phyloP scores from a whole-genome alignment of 2,888 invertebrate genomes.

The Hyalella azteca region DNA sequence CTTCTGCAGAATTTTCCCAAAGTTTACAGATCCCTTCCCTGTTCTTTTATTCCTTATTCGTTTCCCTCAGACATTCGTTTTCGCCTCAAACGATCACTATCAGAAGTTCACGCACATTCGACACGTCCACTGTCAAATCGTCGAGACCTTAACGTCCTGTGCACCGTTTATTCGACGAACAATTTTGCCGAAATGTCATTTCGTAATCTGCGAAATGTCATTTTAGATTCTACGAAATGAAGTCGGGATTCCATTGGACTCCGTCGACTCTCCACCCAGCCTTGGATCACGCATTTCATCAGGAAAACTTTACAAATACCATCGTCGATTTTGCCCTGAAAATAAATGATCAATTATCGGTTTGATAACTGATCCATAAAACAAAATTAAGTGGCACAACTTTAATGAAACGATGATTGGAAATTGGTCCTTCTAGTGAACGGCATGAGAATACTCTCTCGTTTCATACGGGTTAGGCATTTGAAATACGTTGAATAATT shows the following conservation, averaged over 20 bases:
- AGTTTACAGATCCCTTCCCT: no score
- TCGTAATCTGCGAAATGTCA: no score
- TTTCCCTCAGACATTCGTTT: no score
- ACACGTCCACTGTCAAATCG: no score
- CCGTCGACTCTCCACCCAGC: background rate
- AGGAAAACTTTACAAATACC: background rate
- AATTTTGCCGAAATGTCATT: no score
- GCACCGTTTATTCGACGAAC: background rate
- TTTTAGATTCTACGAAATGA: no score
- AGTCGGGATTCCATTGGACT: background rate
- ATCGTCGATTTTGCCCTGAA: background rate
- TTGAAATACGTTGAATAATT: background rate
- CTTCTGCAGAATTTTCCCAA: no score
- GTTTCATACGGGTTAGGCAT: background rate
- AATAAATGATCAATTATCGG: constrained; percentile 23
- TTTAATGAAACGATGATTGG: constrained; percentile 36
- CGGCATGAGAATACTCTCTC: background rate
- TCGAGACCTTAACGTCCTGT: background rate
- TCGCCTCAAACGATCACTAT: background rate
- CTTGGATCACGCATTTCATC: background rate
- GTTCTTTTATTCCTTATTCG: no score
- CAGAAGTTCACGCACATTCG: no score
- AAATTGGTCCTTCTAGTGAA: constrained; percentile 9
- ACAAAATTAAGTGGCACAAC: constrained; percentile 6
- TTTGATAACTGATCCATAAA: constrained; percentile 21